Conservation (phyloP, 2,888 invertebrate genomes). For the Erannis defoliaria region DNA sequence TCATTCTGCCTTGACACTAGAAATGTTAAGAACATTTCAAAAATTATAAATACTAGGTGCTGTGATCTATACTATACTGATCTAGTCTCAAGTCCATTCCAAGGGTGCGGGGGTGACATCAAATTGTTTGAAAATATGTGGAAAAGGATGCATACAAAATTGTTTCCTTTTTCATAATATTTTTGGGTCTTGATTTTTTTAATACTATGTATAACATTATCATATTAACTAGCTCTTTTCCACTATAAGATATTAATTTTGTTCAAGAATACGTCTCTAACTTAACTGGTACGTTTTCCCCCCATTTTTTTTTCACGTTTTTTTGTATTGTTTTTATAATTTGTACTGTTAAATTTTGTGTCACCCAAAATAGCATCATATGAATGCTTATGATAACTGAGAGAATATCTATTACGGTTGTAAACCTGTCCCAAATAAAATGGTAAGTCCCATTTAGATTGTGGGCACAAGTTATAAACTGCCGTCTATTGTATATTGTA, state of each 20-base stretch:
- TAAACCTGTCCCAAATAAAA: conserved; percentile 44
- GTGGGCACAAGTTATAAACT: conserved; percentile 28
- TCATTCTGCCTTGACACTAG: conserved; percentile 72
- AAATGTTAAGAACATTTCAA: conserved; percentile 77
- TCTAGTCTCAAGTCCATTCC: conserved; percentile 77
- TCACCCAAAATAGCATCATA: conserved; percentile 16
- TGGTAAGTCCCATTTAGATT: conserved; percentile 21
- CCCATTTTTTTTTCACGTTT: too few relatives aligned
- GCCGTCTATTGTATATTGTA: conserved; percentile 24
- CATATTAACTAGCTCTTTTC: too few relatives aligned
- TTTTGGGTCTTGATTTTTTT: too few relatives aligned
- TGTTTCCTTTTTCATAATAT: too few relatives aligned
- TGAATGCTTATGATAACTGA: conserved; percentile 31
- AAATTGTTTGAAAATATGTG: conserved; percentile 19
- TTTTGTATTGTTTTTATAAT: too few relatives aligned
- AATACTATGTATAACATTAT: too few relatives aligned
- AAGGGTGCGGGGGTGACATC: conserved; percentile 40
- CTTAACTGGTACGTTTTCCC: too few relatives aligned
- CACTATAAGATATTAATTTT: too few relatives aligned
- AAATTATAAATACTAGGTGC: conserved; percentile 63
- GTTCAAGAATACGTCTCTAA: too few relatives aligned
- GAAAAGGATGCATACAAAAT: not conserved
- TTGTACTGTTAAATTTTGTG: conserved; percentile 21
- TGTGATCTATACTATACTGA: conserved; percentile 68
- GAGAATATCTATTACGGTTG: conserved; percentile 36